Base-by-base conservation (phyloP, 2,113 vertebrate species). In the Corythoichthys intestinalis region DNA sequence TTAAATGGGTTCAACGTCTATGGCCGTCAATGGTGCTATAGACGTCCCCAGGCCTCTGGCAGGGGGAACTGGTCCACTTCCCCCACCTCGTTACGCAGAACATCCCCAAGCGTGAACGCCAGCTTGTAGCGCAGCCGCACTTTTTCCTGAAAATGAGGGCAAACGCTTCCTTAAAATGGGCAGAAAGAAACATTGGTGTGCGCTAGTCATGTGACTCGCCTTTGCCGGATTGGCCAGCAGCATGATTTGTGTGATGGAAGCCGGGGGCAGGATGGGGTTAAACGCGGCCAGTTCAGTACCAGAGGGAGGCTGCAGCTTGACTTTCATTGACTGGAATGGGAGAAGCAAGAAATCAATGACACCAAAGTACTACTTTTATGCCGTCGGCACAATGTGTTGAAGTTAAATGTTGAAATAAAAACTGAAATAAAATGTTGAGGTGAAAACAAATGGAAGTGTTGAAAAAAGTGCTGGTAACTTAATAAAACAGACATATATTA, bases 231-330 rank as follows among this genome's bases (percentile, higher is more conserved):
- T 99, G 70, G 95, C 95, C 84, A 98, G 84, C 66, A 98, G 83
- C 96, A 99, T 98, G 86, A 99, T 93, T 78, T 99, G 97, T 62
- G 96, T 98, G 73, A 99, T 94, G 85, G 96, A 94, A 70, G 94
- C 92, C 5, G 96, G 97, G 0, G 96, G 94, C 70, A 95, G 93
- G 85, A 96, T 78, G 20, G 97, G 97, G 77, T 94, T 98, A 77
- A 97, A 99, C 0, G 95, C 92, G 2, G 94, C 92, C 49, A 99
- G 91, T 44, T 96, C 95, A 20, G 95, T 91, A 70, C 94, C 96
- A 6, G 97, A 96, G 1, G 97, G 95, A 15, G 95, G 94, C 82
- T 97, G 96, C 57, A 99, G 85, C 90, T 98, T 99, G 88, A 98
- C 94, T 72, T 95, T 95, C 97, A 82, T 86, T 15, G 81, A 73